Percentiles rank a stretch among this genome's conserved stretches.
These are phyloP conservation scores for Drosophila falleni DNA, from an alignment of 2,888 invertebrate species.

Conservation along the genomic window DNA sequence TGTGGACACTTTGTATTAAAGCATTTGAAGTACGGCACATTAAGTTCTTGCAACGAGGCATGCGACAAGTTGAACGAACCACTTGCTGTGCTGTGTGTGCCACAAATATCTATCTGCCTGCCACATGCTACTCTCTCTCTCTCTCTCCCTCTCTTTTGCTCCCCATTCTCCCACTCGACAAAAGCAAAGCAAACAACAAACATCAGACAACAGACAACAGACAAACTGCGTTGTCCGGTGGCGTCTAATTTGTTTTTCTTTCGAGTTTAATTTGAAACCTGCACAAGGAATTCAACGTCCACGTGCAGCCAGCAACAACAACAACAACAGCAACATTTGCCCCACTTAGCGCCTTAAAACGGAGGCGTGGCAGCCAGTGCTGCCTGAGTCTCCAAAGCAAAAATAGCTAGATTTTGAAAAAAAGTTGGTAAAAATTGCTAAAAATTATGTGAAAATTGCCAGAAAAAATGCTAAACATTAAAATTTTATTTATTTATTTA, in stretches of 20 bases:
- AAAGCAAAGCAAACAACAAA: constrained; percentile 54
- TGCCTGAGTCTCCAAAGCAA: too few species aligned
- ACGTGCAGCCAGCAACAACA: constrained; percentile 23
- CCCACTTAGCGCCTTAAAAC: constrained; percentile 7
- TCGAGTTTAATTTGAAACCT: constrained; percentile 77
- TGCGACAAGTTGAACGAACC: constrained; percentile 56
- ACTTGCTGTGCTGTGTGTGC: constrained; percentile 20
- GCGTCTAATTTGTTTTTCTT: constrained; percentile 78
- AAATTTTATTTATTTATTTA: too few species aligned
- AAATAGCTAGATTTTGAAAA: too few species aligned
- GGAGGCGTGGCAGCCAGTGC: too few species aligned
- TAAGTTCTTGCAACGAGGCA: constrained; percentile 53
- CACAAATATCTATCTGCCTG: constrained; percentile 2
- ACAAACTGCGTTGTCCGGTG: constrained; percentile 70
- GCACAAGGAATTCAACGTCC: constrained; percentile 29
- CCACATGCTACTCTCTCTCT: background rate
- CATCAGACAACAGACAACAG: constrained; percentile 62
- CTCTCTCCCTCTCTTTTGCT: background rate
- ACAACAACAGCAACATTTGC: background rate
- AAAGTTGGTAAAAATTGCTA: too few species aligned
- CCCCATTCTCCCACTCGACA: background rate
- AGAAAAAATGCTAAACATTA: too few species aligned
- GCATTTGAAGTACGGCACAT: constrained; percentile 52
- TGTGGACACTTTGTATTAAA: constrained; percentile 51
- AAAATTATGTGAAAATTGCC: too few species aligned